Evolutionary conservation across 2,113 vertebrate genomes (phyloP).

Genomic region (Ictidomys tridecemlineatus): DNA sequence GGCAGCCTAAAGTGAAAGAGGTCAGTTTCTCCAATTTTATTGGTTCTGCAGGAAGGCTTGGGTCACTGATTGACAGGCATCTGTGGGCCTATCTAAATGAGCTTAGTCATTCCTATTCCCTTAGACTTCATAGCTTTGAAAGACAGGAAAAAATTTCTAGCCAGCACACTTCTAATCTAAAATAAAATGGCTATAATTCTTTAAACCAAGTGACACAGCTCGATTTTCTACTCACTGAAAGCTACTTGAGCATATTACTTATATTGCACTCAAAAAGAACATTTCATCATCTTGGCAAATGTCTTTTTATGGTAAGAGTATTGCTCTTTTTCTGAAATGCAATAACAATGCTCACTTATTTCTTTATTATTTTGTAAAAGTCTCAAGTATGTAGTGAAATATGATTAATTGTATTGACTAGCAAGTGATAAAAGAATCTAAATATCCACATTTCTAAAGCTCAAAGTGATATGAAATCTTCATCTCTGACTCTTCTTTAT

Average conservation of each 20-base stretch:
- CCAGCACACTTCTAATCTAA: conserved; percentile 37
- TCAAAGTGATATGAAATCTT: neutral
- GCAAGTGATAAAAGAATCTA: conserved; percentile 16
- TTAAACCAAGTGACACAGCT: conserved; percentile 30
- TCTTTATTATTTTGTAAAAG: conserved; percentile 48
- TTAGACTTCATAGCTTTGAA: conserved; percentile 15
- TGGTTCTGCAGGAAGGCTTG: neutral
- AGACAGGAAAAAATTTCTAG: neutral
- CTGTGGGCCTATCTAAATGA: neutral
- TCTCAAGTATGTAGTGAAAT: neutral
- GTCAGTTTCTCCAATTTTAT: conserved; percentile 41
- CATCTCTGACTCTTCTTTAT: conserved; percentile 8
- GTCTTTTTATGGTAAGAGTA: neutral
- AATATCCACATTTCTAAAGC: conserved; percentile 26
- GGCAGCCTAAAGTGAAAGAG: conserved; percentile 18
- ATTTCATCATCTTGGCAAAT: conserved; percentile 50
- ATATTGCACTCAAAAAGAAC: conserved; percentile 43
- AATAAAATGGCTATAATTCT: neutral
- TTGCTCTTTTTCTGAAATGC: conserved; percentile 36
- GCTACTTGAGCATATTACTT: conserved; percentile 60
- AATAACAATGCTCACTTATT: neutral
- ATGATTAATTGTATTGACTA: conserved; percentile 50
- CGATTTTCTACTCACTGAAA: conserved; percentile 54
- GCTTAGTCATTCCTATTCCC: conserved; percentile 29
- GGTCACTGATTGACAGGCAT: conserved; percentile 22